These are phyloP conservation scores for Aulostomus chinensis DNA, from an alignment of 2,797 vertebrate species.

Conservation along the genomic window DNA sequence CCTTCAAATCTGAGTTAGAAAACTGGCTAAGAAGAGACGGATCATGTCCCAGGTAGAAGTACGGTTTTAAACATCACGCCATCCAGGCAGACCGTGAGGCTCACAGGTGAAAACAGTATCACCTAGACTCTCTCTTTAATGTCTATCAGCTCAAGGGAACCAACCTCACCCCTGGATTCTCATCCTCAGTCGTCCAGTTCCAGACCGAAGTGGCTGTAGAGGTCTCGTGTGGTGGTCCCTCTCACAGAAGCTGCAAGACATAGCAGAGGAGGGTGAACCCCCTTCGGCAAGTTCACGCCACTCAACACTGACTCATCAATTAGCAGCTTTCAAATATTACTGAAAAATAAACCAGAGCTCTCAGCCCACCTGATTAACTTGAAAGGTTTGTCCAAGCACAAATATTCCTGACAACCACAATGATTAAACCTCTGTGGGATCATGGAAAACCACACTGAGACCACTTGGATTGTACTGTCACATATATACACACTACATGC, in stretches of 20 bases:
- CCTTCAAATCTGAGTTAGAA: not conserved
- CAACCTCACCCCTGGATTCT: slow-evolving; percentile 9
- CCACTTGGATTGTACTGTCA: not conserved
- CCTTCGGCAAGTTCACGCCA: slow-evolving; percentile 19
- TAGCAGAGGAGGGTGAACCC: slow-evolving; percentile 31
- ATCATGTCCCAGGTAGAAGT: too few species aligned
- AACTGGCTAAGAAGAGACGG: too few species aligned
- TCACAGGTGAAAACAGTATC: not conserved
- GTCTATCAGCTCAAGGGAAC: too few species aligned
- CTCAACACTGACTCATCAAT: not conserved
- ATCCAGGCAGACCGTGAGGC: too few species aligned
- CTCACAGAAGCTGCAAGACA: slow-evolving; percentile 83
- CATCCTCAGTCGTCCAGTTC: slow-evolving; percentile 86
- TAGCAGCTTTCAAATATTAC: not conserved
- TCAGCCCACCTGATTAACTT: too few species aligned
- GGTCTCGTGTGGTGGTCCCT: slow-evolving; percentile 89
- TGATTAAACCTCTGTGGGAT: too few species aligned
- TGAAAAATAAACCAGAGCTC: not conserved
- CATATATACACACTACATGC: not conserved
- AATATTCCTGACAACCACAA: too few species aligned
- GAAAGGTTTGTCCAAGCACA: not conserved
- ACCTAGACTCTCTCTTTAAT: too few species aligned
- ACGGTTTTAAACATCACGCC: slow-evolving; percentile 15
- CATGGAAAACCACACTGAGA: not conserved
- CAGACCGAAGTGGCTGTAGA: slow-evolving; percentile 90